Conservation (phyloP, 30 jellyfish, hydroid and myxozoan genomes). For the Hydractinia symbiolongicarpus region DNA sequence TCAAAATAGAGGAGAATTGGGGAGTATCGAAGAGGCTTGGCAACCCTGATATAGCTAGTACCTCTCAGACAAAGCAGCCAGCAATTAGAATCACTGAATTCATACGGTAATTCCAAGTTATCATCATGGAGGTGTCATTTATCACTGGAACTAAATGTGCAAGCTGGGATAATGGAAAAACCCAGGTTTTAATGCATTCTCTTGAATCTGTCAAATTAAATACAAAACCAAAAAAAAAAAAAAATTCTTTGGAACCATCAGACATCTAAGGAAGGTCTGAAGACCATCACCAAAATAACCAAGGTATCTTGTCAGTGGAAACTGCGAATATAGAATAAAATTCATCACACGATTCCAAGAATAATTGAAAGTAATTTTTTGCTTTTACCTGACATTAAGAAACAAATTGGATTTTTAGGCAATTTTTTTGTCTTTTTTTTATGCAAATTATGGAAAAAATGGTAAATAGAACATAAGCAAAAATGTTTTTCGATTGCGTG, state of each 20-base stretch:
- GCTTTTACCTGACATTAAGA: background rate
- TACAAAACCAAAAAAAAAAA: background rate
- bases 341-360: conserved; percentile 27
- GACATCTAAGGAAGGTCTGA: conserved; percentile 47
- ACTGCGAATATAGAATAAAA: conserved; percentile 42
- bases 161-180: conserved; percentile 65
- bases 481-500: too few relatives aligned
- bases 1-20: too few relatives aligned
- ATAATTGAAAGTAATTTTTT: background rate
- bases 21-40: too few relatives aligned
- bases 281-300: conserved; percentile 26
- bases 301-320: conserved; percentile 19
- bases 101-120: conserved; percentile 29
- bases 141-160: conserved; percentile 48
- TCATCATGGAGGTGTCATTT: background rate
- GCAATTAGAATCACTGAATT: conserved; percentile 7
- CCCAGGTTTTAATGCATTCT: too few relatives aligned
- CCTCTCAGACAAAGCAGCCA: conserved; percentile 12
- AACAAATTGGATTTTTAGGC: too few relatives aligned
- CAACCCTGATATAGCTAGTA: too few relatives aligned
- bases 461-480: background rate
- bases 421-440: too few relatives aligned
- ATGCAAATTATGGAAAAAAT: background rate
- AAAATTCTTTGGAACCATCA: conserved; percentile 18
- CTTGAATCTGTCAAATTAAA: background rate